These are phyloP conservation scores for Lordiphosa fenestrarum DNA, from an alignment of 2,888 invertebrate genomes.

Conservation along the genomic window DNA sequence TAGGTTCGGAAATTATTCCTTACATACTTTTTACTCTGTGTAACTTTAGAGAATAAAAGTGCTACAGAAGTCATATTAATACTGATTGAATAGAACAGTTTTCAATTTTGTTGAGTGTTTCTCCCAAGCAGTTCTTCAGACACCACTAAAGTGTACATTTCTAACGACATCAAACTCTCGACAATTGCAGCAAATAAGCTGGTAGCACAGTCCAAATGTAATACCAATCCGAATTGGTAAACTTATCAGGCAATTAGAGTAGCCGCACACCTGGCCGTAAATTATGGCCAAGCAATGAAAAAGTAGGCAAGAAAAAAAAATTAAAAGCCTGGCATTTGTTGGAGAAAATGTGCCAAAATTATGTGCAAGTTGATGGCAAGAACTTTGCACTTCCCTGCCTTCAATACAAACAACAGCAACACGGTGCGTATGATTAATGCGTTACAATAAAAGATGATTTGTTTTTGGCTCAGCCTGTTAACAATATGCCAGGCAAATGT, in stretches of 20 bases:
- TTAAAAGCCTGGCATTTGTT: conserved; percentile 42
- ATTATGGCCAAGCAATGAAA: conserved; percentile 51
- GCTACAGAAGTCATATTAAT: no score
- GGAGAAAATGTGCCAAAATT: conserved; percentile 24
- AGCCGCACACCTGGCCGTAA: conserved; percentile 60
- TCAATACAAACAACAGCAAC: conserved; percentile 27
- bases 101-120: conserved; percentile 4
- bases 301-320: conserved; percentile 51
- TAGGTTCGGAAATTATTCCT: no score
- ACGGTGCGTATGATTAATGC: conserved; percentile 67
- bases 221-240: conserved; percentile 53
- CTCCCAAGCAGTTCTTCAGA: not conserved
- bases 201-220: not conserved
- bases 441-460: conserved; percentile 72
- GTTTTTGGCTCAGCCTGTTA: conserved; percentile 45
- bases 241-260: conserved; percentile 74
- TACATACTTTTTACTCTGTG: no score
- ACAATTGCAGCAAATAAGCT: conserved; percentile 34
- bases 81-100: no score
- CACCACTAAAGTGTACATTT: not conserved
- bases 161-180: conserved; percentile 36
- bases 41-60: no score
- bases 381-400: conserved; percentile 58
- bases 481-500: conserved; percentile 37
- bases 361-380: conserved; percentile 20